These are phyloP conservation scores for Forbesichthys papilliferus DNA, from an alignment of 2,113 vertebrate species.

Conservation along the genomic window DNA sequence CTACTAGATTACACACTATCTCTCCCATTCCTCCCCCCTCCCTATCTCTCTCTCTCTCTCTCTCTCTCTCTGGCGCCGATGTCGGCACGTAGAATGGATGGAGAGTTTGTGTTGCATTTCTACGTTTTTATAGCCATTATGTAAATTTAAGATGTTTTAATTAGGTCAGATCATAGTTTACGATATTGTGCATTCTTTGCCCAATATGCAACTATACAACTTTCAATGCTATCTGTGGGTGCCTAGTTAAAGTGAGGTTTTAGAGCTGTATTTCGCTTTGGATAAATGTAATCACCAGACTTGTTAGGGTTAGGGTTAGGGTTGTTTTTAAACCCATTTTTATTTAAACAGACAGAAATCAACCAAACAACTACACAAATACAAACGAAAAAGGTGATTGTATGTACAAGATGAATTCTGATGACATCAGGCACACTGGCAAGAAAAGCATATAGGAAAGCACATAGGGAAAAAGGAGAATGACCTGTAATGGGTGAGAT, in stretches of 20 bases:
- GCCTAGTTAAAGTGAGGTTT: too few relatives aligned
- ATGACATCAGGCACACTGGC: neutral
- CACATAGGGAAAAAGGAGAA: neutral
- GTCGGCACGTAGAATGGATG: neutral
- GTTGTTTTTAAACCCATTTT: slow-evolving; percentile 36
- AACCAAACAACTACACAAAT: slow-evolving; percentile 47
- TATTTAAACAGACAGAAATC: slow-evolving; percentile 53
- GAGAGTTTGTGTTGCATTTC: too few relatives aligned
- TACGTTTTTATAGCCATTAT: too few relatives aligned
- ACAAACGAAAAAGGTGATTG: slow-evolving; percentile 52
- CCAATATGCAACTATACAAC: too few relatives aligned
- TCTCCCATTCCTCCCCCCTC: slow-evolving; percentile 9
- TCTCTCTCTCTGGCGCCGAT: neutral
- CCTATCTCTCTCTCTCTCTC: slow-evolving; percentile 18
- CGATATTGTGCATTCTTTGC: too few relatives aligned
- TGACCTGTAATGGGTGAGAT: slow-evolving; percentile 11
- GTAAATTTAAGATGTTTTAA: too few relatives aligned
- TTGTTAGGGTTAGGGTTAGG: too few relatives aligned
- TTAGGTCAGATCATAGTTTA: too few relatives aligned
- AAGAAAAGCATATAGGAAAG: neutral
- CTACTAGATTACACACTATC: slow-evolving; percentile 42
- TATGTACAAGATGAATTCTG: slow-evolving; percentile 46
- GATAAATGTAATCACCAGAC: too few relatives aligned
- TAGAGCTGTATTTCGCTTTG: too few relatives aligned
- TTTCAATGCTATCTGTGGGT: too few relatives aligned